phyloP scores from a whole-genome alignment of 2,888 invertebrate species.

The Hyppa rectilinea region DNA sequence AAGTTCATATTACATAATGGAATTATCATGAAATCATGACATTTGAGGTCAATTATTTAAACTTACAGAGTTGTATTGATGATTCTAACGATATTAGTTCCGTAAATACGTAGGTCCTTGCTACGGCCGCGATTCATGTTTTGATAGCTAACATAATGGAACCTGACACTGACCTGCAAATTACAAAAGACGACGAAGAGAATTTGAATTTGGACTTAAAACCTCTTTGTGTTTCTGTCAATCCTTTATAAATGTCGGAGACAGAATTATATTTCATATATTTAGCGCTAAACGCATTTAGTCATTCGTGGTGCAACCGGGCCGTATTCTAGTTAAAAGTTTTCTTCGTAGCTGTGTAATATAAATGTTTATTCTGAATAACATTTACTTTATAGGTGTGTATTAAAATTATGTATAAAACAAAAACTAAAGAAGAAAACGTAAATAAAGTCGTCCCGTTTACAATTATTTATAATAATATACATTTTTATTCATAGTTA shows the following conservation, averaged over 20 bases:
- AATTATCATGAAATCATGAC: no score
- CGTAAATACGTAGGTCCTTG: no score
- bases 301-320: neutral
- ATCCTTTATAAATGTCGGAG: neutral
- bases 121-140: no score
- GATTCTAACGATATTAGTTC: no score
- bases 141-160: no score
- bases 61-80: no score
- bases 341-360: slow-evolving; percentile 23
- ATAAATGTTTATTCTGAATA: slow-evolving; percentile 5
- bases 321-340: neutral
- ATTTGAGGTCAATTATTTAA: no score
- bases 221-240: neutral
- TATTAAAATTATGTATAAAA: slow-evolving; percentile 47
- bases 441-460: slow-evolving; percentile 77
- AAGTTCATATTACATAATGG: no score
- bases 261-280: no score
- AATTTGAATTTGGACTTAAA: no score
- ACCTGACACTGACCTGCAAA: no score
- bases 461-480: slow-evolving; percentile 78
- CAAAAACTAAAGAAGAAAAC: slow-evolving; percentile 48
- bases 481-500: slow-evolving; percentile 77
- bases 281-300: neutral
- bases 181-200: no score
- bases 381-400: slow-evolving; percentile 15